Base-by-base conservation (phyloP, 1,140 invertebrate genomes). In the Sarcophaga bullata region DNA sequence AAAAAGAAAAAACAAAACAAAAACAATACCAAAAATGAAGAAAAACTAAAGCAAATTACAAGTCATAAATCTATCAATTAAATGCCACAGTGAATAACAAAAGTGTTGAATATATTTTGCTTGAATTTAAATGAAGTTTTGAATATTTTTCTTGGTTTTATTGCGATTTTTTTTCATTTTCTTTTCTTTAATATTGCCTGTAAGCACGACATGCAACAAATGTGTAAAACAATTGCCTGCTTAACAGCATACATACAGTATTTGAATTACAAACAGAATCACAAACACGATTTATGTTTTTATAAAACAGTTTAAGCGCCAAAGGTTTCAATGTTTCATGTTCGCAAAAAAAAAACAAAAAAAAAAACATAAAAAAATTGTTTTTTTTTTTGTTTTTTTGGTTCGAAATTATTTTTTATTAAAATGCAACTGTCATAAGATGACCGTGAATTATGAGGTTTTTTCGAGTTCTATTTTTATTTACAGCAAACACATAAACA, bases 381-480 rank as follows among this genome's bases (percentile, higher is more conserved):
- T 75, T 17, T 75, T 47, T 37, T 75, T 73, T 73, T 49, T 76
- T 17, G 13, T 75, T 17, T 75, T 47, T 37, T 75, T 73, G 9
- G n/a, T 76, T 25, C 50, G 50, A 78, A 50, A 72, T 25, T 1
- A 54, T 19, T 72, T n/a, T 19, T 78, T 78, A 78, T 78, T 78
- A 10, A 78, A 78, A 78, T 50, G 7, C 48, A 78, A 78, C 75
- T 78, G 75, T 78, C 75, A 78, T 78, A 11, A 78, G 75, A 25
- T 78, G 75, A 78, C 75, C 75, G 75, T 78, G 75, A 78, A 78
- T 50, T 78, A 76, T 76, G 73, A n/a, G 49, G 25, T 37, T 76
- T 76, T 48, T 49, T 49, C 9, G 6, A 46, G 72, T 73, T 15
- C 2, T 8, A 37, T 19, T 37, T 73, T 19, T 73, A 62, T 62